phyloP scores from a whole-genome alignment of 2,797 vertebrate genomes.

The Emydoidea blandingii region DNA sequence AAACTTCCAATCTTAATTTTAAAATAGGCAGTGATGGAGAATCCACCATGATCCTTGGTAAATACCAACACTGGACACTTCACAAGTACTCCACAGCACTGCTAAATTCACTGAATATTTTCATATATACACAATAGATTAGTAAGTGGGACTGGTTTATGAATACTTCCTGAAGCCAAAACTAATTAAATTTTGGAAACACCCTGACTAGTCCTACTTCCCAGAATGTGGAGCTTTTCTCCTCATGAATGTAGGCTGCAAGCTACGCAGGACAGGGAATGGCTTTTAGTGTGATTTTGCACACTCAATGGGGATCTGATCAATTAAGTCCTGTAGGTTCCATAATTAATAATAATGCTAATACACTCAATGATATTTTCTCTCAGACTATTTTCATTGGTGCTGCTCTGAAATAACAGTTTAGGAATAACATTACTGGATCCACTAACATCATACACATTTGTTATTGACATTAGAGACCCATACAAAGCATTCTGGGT shows the following conservation, averaged over 20 bases:
- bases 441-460: background rate
- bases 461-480: background rate
- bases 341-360: background rate
- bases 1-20: background rate
- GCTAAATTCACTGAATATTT: background rate
- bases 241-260: background rate
- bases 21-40: background rate
- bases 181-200: background rate
- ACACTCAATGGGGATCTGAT: background rate
- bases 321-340: background rate
- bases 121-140: background rate
- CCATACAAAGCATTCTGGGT: background rate
- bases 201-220: background rate
- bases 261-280: background rate
- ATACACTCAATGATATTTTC: background rate
- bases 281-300: background rate
- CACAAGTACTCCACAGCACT: background rate
- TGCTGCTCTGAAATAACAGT: background rate
- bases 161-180: background rate
- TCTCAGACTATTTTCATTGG: background rate
- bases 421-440: background rate
- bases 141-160: background rate
- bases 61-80: background rate
- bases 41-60: background rate
- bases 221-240: background rate